Conservation (phyloP, 1,140 invertebrate species). For the Pseudomyrmex gracilis region DNA sequence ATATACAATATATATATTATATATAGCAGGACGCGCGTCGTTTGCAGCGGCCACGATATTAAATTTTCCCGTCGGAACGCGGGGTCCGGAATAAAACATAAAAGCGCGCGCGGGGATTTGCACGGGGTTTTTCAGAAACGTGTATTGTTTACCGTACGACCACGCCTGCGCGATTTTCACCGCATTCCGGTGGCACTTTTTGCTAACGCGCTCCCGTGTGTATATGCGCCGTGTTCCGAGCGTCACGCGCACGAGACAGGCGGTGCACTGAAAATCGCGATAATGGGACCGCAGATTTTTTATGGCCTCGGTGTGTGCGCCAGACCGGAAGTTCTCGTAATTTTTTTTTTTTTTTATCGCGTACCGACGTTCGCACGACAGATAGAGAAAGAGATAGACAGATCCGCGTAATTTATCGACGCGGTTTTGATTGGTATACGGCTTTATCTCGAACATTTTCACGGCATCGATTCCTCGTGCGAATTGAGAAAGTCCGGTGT, state of each 20-base stretch:
- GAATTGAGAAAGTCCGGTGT: constrained; percentile 25
- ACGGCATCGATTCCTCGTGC: neutral
- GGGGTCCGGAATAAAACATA: constrained; percentile 63
- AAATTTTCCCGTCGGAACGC: constrained; percentile 67
- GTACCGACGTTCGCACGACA: neutral
- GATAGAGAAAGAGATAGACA: neutral
- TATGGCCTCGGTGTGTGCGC: neutral
- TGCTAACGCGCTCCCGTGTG: constrained; percentile 19
- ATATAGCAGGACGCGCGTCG: constrained; percentile 54
- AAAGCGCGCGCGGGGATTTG: constrained; percentile 46
- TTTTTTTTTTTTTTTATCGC: constrained; percentile 35
- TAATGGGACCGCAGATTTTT: constrained; percentile 46
- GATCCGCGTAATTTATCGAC: constrained; percentile 13
- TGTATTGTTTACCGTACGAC: constrained; percentile 61
- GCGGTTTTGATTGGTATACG: neutral
- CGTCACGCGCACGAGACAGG: constrained; percentile 7
- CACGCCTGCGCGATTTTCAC: constrained; percentile 55
- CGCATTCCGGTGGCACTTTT: constrained; percentile 47
- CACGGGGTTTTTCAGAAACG: constrained; percentile 40
- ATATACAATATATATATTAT: neutral
- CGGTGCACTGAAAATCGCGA: constrained; percentile 40
- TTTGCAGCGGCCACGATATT: constrained; percentile 63
- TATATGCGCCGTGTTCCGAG: neutral
- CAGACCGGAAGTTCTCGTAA: neutral
- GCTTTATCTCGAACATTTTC: constrained; percentile 10